Base-by-base conservation (phyloP, 2,113 vertebrate genomes). In the Puma concolor region DNA sequence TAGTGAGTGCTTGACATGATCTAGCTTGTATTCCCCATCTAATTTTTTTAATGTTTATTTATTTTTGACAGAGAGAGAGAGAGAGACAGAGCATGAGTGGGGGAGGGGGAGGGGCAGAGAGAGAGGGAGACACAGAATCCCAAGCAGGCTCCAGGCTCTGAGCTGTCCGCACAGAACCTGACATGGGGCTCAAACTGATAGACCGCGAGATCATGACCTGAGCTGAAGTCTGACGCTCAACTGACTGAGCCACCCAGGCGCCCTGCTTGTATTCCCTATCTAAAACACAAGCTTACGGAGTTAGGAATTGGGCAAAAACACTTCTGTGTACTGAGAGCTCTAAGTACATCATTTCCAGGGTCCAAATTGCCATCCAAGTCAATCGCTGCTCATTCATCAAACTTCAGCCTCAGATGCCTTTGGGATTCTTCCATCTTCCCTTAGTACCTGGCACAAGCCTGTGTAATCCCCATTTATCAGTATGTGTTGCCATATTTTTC, bases 331-430 rank as follows among this genome's bases (percentile, higher is more conserved):
- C 36, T 23, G 23, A 2, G 8, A 29, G 12, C 71, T 64, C 29
- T 50, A 76, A 76, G 69, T 8, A 36, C 5, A 9, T 33, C 48
- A 44, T 15, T 19, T 6, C 29, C 10, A 31, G n/a, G n/a, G 33
- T 77, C 41, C 79, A n/a, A 29, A 15, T 54, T 7, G 3, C 25
- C 6, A 7, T 36, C 12, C 11, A 12, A 15, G 38, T 10, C n/a
- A 64, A 0, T 12, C 6, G 1, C 2, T 48, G 23, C 17, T 44
- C 4, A 15, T 36, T 67, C 16, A 21, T 52, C 13, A 17, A 27
- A 38, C 23, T 36, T 12, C 15, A n/a, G 21, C 29, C 69, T 23
- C 41, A 33, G 29, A 57, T 13, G 50, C 9, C 2, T 82, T 48
- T 29, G 23, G 11, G 33, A 72, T 27, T 4, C 7, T 2, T 74